phyloP scores from a whole-genome alignment of 2,797 vertebrate genomes.

The Protosalanx chinensis region DNA sequence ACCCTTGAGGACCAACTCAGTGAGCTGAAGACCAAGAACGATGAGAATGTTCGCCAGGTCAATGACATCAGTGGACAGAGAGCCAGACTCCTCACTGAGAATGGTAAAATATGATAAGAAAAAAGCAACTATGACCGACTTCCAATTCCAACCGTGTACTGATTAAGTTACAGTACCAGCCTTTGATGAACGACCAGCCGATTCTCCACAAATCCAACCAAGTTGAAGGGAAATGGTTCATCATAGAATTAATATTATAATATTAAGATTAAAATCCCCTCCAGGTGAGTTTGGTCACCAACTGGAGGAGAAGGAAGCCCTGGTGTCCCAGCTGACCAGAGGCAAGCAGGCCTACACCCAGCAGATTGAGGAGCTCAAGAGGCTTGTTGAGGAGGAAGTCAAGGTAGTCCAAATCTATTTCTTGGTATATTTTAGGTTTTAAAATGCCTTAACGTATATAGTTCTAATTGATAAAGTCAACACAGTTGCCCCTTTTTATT shows the following conservation, averaged over 20 bases:
- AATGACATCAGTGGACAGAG: constrained; percentile 65
- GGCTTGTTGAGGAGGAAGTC: constrained; percentile 81
- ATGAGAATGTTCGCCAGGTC: constrained; percentile 62
- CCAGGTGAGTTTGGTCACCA: constrained; percentile 75
- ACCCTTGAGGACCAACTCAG: constrained; percentile 76
- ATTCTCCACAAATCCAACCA: too few relatives aligned
- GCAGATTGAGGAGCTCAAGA: constrained; percentile 78
- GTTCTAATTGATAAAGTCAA: too few relatives aligned
- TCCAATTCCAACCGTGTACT: too few relatives aligned
- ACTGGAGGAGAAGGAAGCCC: constrained; percentile 79
- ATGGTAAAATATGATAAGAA: constrained; percentile 40
- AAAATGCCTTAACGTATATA: too few relatives aligned
- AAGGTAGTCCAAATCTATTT: constrained; percentile 62
- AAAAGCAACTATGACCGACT: too few relatives aligned
- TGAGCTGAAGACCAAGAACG: constrained; percentile 63
- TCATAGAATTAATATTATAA: too few relatives aligned
- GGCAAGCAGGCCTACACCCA: constrained; percentile 40
- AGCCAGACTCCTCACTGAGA: constrained; percentile 63
- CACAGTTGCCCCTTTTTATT: not conserved
- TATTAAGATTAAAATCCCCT: not conserved
- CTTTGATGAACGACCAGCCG: not conserved
- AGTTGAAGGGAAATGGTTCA: too few relatives aligned
- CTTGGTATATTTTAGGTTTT: too few relatives aligned
- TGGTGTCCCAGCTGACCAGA: constrained; percentile 78
- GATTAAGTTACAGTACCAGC: not conserved